Conservation (phyloP, 2,888 invertebrate species). For the Lasioglossum morio region DNA sequence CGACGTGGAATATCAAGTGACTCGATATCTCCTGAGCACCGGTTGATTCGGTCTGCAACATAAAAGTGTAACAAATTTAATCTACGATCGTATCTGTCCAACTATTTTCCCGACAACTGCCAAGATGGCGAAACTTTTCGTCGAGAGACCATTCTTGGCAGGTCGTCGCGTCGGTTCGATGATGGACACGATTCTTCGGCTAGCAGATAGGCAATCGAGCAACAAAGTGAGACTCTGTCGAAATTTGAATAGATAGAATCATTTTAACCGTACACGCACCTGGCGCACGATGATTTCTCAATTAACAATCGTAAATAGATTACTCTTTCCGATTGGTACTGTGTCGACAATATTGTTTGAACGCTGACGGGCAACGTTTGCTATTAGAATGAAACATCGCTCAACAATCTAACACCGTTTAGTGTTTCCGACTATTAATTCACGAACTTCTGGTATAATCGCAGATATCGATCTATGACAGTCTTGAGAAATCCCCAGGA, state of each 20-base stretch:
- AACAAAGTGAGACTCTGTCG: not conserved
- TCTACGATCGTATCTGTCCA: not conserved
- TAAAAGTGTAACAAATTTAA: not conserved
- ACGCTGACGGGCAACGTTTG: not conserved
- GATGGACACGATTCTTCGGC: not conserved
- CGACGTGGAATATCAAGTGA: too few relatives aligned
- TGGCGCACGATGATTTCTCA: not conserved
- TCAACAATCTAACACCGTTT: not conserved
- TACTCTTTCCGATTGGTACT: not conserved
- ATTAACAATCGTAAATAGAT: not conserved
- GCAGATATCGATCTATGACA: not conserved
- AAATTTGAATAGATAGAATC: constrained; percentile 7
- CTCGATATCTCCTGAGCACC: too few relatives aligned
- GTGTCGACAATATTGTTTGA: not conserved
- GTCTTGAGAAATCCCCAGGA: not conserved
- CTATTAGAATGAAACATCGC: not conserved
- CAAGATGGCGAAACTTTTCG: not conserved
- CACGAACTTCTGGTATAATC: not conserved
- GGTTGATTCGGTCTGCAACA: not conserved
- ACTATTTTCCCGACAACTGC: not conserved
- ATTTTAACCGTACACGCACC: not conserved
- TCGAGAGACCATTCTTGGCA: constrained; percentile 32
- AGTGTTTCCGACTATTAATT: not conserved
- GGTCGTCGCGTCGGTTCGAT: constrained; percentile 23
- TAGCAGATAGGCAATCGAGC: constrained; percentile 9